These are phyloP conservation scores for Saccostrea glomerata DNA, from an alignment of 1,140 invertebrate species.

Conservation along the genomic window DNA sequence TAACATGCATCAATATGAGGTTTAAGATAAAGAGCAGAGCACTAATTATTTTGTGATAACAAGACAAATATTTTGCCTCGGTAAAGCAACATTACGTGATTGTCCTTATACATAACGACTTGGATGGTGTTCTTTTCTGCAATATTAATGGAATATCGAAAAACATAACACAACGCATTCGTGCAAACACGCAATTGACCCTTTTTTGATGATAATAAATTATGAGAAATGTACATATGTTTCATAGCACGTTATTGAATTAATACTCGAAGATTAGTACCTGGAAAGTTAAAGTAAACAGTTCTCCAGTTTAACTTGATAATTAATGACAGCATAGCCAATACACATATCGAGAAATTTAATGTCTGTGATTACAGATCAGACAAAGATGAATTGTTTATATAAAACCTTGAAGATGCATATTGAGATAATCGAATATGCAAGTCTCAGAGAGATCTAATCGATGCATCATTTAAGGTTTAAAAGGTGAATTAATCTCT, in stretches of 20 bases:
- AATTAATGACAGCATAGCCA: slow-evolving; percentile 15
- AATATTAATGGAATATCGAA: neutral
- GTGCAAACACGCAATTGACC: neutral
- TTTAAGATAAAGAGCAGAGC: neutral
- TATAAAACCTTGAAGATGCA: neutral
- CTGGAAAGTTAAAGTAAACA: slow-evolving; percentile 11
- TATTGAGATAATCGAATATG: neutral
- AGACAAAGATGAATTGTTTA: neutral
- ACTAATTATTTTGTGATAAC: neutral
- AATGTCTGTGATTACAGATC: neutral
- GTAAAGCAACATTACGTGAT: neutral
- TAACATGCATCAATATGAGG: no score
- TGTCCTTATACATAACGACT: neutral
- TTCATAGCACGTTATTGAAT: slow-evolving; percentile 5
- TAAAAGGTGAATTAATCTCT: neutral
- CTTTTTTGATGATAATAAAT: slow-evolving; percentile 7
- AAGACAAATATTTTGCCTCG: neutral
- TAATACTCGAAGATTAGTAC: slow-evolving; percentile 1
- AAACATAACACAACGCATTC: neutral
- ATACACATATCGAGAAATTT: neutral
- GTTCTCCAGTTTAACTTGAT: neutral
- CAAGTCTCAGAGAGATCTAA: neutral
- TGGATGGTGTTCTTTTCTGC: neutral
- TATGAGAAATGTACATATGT: slow-evolving; percentile 38
- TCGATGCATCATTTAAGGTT: neutral